Base-by-base conservation (phyloP, 2,888 invertebrate genomes). In the Napeogenes inachia region DNA sequence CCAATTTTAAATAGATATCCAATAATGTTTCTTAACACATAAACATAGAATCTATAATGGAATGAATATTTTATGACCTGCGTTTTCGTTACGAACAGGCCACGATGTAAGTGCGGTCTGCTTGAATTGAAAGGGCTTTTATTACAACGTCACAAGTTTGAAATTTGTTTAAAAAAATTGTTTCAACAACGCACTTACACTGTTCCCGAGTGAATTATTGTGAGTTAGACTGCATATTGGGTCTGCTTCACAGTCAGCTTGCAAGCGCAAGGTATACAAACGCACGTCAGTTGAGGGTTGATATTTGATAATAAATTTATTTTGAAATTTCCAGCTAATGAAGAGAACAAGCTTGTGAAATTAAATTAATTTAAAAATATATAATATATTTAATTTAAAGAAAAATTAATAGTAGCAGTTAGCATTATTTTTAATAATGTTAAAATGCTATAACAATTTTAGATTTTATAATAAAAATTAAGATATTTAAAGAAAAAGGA, bases 201-300 rank as follows among this genome's bases (percentile, higher is more conserved):
- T 66, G 67, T 65, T 70, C 56, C 60, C 56, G 56, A 64, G 67
- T 66, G 53, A 53, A 69, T 71, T 72, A 75, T 77, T 75, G 76
- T 73, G 71, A 69, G 68, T 66, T 67, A 67, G 70, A 68, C 68
- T 75, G 76, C 75, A 78, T 80, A 78, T 79, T 77, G 74, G 70
- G 73, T 50, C 68, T 63, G 71, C 69, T 68, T 70, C 68, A 72
- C 71, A 72, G 74, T 63, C 75, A 73, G 77, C 74, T 73, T 72
- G 77, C 74, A 71, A 73, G 74, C 75, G 76, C 70, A 74, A 73
- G 73, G 47, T 57, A 47, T 56, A 62, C 59, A 54, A 35, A 61
- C 56, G 42, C 45, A 33, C 32, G 55, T 63, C 54, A 56, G 61
- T 56, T 56, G 54, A 65, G 65, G 65, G 65, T 56, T 65, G 63